Percentiles rank a stretch among this genome's conserved stretches.
Evolutionary conservation across 2,888 invertebrate species (phyloP).

Genomic region (Thymelicus lineola): DNA sequence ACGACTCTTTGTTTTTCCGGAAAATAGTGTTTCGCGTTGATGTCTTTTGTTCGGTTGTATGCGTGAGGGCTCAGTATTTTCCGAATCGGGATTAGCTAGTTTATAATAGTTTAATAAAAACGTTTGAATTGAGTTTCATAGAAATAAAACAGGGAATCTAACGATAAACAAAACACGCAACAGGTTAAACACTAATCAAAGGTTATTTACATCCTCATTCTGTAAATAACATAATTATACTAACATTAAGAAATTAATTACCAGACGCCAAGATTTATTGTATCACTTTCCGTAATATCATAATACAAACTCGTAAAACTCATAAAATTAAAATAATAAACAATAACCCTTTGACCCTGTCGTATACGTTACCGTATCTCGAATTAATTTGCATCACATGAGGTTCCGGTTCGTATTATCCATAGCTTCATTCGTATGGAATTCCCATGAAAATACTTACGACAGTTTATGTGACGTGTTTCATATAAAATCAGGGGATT

Average conservation of each 20-base stretch:
- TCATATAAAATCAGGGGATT: constrained; percentile 30
- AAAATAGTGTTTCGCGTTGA: too few species aligned
- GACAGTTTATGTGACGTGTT: constrained; percentile 34
- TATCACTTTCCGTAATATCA: constrained; percentile 3
- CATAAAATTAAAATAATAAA: constrained; percentile 18
- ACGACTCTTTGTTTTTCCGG: too few species aligned
- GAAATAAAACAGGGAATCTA: too few species aligned
- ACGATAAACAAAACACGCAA: too few species aligned
- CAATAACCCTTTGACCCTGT: constrained; percentile 28
- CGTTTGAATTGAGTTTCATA: too few species aligned
- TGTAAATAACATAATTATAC: neutral
- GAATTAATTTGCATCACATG: constrained; percentile 29
- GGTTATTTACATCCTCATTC: neutral
- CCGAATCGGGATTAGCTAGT: too few species aligned
- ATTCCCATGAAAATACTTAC: constrained; percentile 37
- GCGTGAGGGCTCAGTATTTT: too few species aligned
- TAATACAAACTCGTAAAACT: constrained; percentile 11
- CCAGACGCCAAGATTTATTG: neutral
- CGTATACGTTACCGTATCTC: constrained; percentile 11
- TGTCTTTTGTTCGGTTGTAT: too few species aligned
- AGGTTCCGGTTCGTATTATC: constrained; percentile 3
- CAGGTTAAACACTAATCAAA: too few species aligned
- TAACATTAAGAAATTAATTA: constrained; percentile 2
- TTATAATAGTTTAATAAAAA: too few species aligned
- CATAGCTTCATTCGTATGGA: constrained; percentile 25